Base-by-base conservation (phyloP, 2,113 vertebrate genomes). In the Heterotilapia buettikoferi region DNA sequence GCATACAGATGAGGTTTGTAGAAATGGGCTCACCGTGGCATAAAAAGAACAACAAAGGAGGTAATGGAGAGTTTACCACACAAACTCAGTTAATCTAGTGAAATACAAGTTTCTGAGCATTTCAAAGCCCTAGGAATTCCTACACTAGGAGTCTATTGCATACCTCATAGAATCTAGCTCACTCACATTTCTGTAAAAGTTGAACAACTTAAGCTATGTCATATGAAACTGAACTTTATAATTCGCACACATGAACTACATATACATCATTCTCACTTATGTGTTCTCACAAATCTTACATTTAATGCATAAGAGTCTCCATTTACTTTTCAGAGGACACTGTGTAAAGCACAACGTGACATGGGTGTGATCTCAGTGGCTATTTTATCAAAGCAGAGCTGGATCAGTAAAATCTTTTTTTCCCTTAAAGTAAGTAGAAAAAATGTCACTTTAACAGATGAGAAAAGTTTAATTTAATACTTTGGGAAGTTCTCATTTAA, bases 1-100 rank as follows among this genome's bases (percentile, higher is more conserved):
- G 92, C 93, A 95, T 94, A 93, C 90, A 89, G 90, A 95, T 92
- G 89, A 94, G 88, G 59, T 89, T 38, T 26, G 56, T 66, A 85
- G 88, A 84, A 91, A 86, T 82, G 83, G 86, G 91, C 90, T 92
- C 92, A 86, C 87, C 83, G 80, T 86, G 83, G 92, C 88, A 86
- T 85, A 89, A 92, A 92, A 84, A 90, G 86, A 92, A 87, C 89
- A 92, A 89, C 90, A 90, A 91, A 91, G 71, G 80, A 82, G 52
- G 79, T 85, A 89, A 92, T 78, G 66, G 79, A 91, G 88, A 90
- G 82, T 90, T 91, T 90, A 88, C 80, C 53, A 68, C 83, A 85
- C 57, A 36, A 78, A 86, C 73, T 79, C 78, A 59, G 57, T 80
- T 84, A 86, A 88, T 88, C 47, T 79, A 82, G 29, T 76, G 83